Conservation (phyloP, 2,113 vertebrate species). For the Grus americana region DNA sequence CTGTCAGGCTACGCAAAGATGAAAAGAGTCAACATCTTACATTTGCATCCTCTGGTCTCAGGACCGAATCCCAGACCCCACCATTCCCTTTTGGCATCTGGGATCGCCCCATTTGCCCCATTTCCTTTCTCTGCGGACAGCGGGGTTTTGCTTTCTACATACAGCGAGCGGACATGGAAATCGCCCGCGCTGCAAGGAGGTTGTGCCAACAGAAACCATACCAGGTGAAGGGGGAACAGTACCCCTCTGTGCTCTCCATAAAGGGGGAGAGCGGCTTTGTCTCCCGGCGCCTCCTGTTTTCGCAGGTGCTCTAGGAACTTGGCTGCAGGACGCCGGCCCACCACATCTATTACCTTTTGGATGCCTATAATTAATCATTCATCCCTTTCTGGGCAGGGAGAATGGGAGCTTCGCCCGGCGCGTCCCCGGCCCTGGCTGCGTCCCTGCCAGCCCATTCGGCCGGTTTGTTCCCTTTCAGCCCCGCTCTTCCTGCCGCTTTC, state of each 20-base stretch:
- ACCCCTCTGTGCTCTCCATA: slow-evolving; percentile 58
- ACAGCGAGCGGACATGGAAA: not conserved
- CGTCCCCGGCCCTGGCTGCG: slow-evolving; percentile 62
- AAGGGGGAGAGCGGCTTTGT: slow-evolving; percentile 8
- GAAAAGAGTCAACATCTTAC: not conserved
- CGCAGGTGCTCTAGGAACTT: slow-evolving; percentile 79
- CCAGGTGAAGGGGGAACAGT: slow-evolving; percentile 74
- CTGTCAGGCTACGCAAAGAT: not conserved
- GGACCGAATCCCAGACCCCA: not conserved
- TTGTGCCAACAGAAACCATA: slow-evolving; percentile 58
- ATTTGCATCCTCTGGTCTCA: not conserved
- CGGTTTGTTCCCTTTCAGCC: slow-evolving; percentile 83
- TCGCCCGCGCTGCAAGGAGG: not conserved
- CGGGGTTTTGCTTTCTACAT: not conserved
- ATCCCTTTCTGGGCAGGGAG: slow-evolving; percentile 75
- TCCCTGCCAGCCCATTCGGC: slow-evolving; percentile 81
- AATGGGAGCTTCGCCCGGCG: slow-evolving; percentile 73
- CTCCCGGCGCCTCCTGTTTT: slow-evolving; percentile 60
- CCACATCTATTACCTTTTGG: slow-evolving; percentile 77
- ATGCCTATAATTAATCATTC: slow-evolving; percentile 79
- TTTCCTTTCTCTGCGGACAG: not conserved
- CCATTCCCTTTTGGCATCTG: not conserved
- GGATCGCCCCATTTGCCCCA: accelerated
- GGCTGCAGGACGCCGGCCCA: slow-evolving; percentile 61
- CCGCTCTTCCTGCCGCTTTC: slow-evolving; percentile 89